Base-by-base conservation (phyloP, 2,113 vertebrate species). In the Pachypanchax playfairii region DNA sequence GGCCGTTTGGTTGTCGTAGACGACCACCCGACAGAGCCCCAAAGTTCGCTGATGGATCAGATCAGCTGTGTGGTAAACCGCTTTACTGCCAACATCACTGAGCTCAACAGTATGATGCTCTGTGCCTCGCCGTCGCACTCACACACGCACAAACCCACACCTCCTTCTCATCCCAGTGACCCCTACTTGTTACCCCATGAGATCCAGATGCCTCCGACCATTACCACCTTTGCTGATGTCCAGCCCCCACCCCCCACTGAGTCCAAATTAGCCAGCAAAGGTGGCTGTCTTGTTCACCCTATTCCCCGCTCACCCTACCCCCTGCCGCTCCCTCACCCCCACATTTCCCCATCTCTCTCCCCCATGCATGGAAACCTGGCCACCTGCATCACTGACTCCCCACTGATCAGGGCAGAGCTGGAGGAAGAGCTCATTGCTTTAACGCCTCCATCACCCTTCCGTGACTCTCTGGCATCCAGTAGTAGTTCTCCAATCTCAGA, bases 41-140 rank as follows among this genome's bases (percentile, higher is more conserved):
- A 94, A 88, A 95, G 93, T 1, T 95, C 95, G 0, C 91, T 99
- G 60, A 95, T 98, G 96, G 97, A 98, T 77, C 97, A 98, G 92
- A 99, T 99, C 90, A 98, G 96, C 85, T 96, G 96, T 1, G 97
- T 99, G 61, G 96, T 99, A 28, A 99, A 95, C 56, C 95, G 96
- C 58, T 99, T 99, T 88, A 97, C 97, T 0, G 96, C 96, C 79
- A 99, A 99, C 80, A 98, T 99, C 88, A 93, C 90, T 0, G 96
- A 99, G 88, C 93, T 99, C 77, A 99, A 99, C 90, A 93, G 88
- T 82, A 96, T 98, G 95, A 98, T 99, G 97, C 88, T 98, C 49
- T 90, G 92, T 0, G 15, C 85, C 56, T 87, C 89, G 12, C 85
- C 88, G 0, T 85, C 87, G 1, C 88, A 87, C 74, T 73, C 87